These are phyloP conservation scores for Bryconaethiops microstoma DNA, from an alignment of 2,797 vertebrate genomes.

Conservation along the genomic window DNA sequence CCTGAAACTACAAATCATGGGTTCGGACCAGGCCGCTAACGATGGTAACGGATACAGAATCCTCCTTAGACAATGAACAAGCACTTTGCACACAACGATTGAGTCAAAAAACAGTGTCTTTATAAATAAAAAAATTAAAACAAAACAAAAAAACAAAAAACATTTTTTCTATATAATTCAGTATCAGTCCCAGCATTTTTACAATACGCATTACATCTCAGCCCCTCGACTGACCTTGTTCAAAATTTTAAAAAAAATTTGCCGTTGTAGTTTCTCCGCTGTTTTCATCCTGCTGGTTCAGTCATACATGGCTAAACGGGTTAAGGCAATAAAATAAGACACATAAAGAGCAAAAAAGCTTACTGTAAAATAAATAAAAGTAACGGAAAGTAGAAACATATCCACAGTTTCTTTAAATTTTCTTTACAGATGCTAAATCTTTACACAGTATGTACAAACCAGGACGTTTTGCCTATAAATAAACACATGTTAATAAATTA, in stretches of 20 bases:
- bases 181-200: slow-evolving; percentile 55
- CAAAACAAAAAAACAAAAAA: slow-evolving; percentile 52
- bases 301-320: slow-evolving; percentile 67
- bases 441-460: slow-evolving; percentile 77
- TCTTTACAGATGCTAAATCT: slow-evolving; percentile 70
- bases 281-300: slow-evolving; percentile 32
- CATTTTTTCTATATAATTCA: slow-evolving; percentile 55
- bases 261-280: slow-evolving; percentile 2
- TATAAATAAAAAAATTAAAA: too few species aligned
- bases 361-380: slow-evolving; percentile 62
- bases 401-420: slow-evolving; percentile 65
- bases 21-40: slow-evolving; percentile 58
- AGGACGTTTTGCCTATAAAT: slow-evolving; percentile 4
- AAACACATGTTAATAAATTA: slow-evolving; percentile 55
- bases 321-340: slow-evolving; percentile 76
- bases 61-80: slow-evolving; percentile 60
- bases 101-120: slow-evolving; percentile 39
- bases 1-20: slow-evolving; percentile 28
- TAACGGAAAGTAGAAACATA: slow-evolving; percentile 60
- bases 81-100: neutral
- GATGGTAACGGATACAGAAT: slow-evolving; percentile 50
- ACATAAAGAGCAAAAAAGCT: slow-evolving; percentile 70
- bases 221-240: slow-evolving; percentile 14
- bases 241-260: neutral
- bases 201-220: slow-evolving; percentile 49